phyloP scores from a whole-genome alignment of 2,797 vertebrate genomes.

The Aulostomus chinensis region DNA sequence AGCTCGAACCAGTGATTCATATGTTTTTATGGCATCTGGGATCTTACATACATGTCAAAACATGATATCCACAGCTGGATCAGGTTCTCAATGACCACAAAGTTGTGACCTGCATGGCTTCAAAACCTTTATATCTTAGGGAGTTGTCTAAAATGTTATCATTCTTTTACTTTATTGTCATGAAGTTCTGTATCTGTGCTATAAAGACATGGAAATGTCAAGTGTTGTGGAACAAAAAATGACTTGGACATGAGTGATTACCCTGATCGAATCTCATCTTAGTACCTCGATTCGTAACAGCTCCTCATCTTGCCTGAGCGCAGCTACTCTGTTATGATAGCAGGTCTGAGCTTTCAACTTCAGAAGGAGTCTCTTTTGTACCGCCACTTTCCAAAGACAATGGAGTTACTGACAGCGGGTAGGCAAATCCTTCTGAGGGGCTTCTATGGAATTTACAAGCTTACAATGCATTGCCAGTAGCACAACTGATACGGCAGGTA shows the following conservation, averaged over 20 bases:
- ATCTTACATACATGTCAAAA: constrained; percentile 59
- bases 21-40: constrained; percentile 45
- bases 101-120: constrained; percentile 26
- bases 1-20: constrained; percentile 56
- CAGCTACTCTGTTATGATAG: constrained; percentile 73
- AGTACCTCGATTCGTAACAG: constrained; percentile 70
- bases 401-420: constrained; percentile 59
- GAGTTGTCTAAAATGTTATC: constrained; percentile 31
- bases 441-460: constrained; percentile 77
- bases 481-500: constrained; percentile 82
- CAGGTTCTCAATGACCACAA: constrained; percentile 46
- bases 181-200: constrained; percentile 31
- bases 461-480: constrained; percentile 76
- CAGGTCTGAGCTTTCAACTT: constrained; percentile 74
- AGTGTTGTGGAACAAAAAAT: constrained; percentile 53
- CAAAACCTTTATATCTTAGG: constrained; percentile 19
- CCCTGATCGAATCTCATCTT: constrained; percentile 72
- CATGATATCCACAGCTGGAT: constrained; percentile 55
- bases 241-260: constrained; percentile 66
- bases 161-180: constrained; percentile 21
- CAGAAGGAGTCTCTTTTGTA: constrained; percentile 57
- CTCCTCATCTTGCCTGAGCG: constrained; percentile 73
- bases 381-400: constrained; percentile 78
- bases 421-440: constrained; percentile 76
- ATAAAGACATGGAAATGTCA: constrained; percentile 33